Evolutionary conservation across 2,113 vertebrate genomes (phyloP), one percentile per base, ranked within the genome.

Genomic region (Rhipidura dahli): DNA sequence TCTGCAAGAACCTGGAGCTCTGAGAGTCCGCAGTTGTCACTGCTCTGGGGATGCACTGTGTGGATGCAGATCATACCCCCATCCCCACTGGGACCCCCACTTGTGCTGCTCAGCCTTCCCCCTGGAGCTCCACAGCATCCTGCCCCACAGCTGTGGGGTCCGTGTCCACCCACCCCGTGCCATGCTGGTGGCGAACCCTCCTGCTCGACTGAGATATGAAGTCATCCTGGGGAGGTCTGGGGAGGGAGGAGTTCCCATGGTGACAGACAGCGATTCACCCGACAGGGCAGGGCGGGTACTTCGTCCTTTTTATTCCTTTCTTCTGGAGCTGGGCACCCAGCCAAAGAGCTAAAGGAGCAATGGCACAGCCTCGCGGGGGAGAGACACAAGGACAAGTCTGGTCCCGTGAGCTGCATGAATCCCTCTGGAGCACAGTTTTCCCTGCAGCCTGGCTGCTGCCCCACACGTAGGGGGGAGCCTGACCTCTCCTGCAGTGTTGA

Each of bases 261-360:
- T 91, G 94, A 97, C 96, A 94, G 97, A 95, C 96, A 87, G 78
- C 80, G 30, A 95, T 91, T 94, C 89, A 90, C 85, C 92, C 82
- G 16, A 20, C 21, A 15, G 94, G 96, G 90, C 88, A 95, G 94
- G 95, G 97, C 27, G 78, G 88, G 27, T 75, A 71, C 88, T 91
- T n/a, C 33, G 6, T 89, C 83, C 92, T 86, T 95, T 97, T 86
- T 87, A 69, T 84, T 87, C 87, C 65, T 93, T 94, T 94, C 94
- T 86, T 87, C 90, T 88, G 85, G 69, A 57, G 49, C 27, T 0
- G 89, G 97, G 97, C 96, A 91, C 57, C 19, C 72, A 65, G 97
- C 96, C 97, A 97, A 95, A 31, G 78, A 81, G 70, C 91, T 63
- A 87, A 91, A 90, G 96, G 92, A 94, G 92, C 93, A 80, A 22